Evolutionary conservation across 2,888 invertebrate genomes (phyloP), one percentile per base, ranked within the genome.

Genomic region (Drosophila monieri): DNA sequence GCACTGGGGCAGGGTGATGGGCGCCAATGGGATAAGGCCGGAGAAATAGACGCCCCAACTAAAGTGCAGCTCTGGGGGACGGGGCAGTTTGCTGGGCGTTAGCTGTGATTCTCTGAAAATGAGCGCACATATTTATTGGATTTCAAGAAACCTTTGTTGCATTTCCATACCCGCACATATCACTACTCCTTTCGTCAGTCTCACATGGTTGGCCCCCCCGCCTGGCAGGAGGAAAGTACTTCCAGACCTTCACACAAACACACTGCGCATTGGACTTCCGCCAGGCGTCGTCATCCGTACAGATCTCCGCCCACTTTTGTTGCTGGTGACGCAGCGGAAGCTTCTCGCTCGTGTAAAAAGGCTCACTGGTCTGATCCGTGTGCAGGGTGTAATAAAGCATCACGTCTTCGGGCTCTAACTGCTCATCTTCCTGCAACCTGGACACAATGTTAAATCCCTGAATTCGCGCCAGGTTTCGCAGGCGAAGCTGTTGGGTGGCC

Each of bases 41-140:
- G 95, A 95, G 84, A 98, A 95, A 85, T 96, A 95, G 4, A 98
- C 94, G 1, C 95, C 95, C 97, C 97, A 97, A 2, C 96, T 95
- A 80, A 96, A 94, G 12, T 96, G 92, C 46, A 95, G 92, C 9
- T 96, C 95, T 2, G 84, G 77, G 1, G 85, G 81, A 12, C 75
- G 74, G 12, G 80, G 56, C 57, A 77, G 58, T 41, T 73, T 78
- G 35, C 76, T 72, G n/a, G 79, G 73, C 25, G 69, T 72, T 35
- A 76, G 73, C 48, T 74, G 68, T 6, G 77, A 56, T 54, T 43
- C 44, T 25, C 55, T 55, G 37, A 6, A 27, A 64, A 12, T 5
- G 14, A 14, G 9, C 8, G 14, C 1, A 9, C 48, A 27, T 49
- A 2, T 60, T 35, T 18, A 18, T 39, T 14, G 39, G 15, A n/a